Conservation (phyloP, 2,113 vertebrate genomes). For the Jacana jacana region DNA sequence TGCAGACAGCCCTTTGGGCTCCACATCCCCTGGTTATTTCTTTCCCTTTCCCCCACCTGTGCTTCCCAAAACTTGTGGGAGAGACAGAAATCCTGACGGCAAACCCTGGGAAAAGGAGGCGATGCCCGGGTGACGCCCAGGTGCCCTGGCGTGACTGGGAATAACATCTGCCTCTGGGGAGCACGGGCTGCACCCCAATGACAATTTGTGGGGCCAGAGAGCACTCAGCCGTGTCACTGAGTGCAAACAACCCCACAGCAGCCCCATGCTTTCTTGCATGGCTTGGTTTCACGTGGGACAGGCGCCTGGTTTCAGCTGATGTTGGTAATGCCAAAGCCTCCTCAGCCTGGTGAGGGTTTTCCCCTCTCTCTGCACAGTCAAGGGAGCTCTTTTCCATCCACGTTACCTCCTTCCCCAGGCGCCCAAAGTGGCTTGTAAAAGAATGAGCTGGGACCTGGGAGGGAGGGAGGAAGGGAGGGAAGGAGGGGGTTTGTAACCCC, state of each 20-base stretch:
- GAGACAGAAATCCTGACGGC: accelerated
- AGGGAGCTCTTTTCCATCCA: neutral
- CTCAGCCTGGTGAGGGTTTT: neutral
- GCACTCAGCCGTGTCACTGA: accelerated
- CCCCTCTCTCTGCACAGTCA: no score
- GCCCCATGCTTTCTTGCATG: accelerated
- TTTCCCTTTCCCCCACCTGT: no score
- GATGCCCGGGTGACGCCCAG: accelerated
- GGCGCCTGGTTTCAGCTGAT: neutral
- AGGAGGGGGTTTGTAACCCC: no score
- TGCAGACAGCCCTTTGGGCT: accelerated
- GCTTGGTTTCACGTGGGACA: accelerated
- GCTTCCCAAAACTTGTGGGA: accelerated
- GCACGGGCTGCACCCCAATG: neutral
- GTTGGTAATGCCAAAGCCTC: neutral
- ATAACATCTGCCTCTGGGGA: neutral
- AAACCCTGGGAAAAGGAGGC: accelerated
- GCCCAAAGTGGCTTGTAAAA: accelerated
- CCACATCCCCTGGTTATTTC: neutral
- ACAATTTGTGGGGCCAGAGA: no score
- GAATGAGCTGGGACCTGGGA: no score
- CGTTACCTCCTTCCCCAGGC: neutral
- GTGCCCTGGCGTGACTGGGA: neutral
- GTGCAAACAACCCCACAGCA: accelerated
- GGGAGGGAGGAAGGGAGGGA: no score